Percentiles rank a stretch among this genome's conserved stretches.
These are phyloP conservation scores for Panthera leo DNA, from an alignment of 2,113 vertebrate species.

Conservation along the genomic window DNA sequence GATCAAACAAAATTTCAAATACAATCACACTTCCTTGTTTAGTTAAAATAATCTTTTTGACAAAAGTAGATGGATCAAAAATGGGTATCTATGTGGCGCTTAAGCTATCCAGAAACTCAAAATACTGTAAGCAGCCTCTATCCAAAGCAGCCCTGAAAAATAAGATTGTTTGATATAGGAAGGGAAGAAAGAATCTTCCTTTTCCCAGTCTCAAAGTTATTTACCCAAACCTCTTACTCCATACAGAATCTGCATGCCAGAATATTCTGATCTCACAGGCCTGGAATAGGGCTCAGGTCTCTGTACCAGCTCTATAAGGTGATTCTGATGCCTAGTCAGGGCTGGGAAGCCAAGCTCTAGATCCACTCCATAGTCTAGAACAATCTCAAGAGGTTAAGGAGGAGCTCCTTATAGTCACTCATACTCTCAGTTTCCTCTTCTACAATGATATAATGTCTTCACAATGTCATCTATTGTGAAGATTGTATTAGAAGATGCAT, in stretches of 20 bases:
- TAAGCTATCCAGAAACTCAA: not conserved
- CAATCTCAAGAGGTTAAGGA: not conserved
- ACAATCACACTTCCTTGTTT: not conserved
- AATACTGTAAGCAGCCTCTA: not conserved
- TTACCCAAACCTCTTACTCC: not conserved
- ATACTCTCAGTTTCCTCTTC: not conserved
- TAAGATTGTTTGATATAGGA: not conserved
- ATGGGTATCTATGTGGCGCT: not conserved
- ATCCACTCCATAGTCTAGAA: not conserved
- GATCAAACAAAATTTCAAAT: not conserved
- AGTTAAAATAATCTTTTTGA: not conserved
- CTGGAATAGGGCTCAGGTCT: not conserved
- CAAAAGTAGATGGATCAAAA: not conserved
- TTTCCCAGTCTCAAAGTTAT: not conserved
- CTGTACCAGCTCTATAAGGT: not conserved
- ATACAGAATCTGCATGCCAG: accelerated
- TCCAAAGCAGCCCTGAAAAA: not conserved
- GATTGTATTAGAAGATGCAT: not conserved
- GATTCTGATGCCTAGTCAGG: not conserved
- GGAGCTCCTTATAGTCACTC: not conserved
- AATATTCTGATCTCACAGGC: too few relatives aligned
- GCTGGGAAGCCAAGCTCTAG: not conserved
- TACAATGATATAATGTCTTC: not conserved
- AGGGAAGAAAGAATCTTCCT: not conserved
- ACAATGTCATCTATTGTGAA: not conserved